A percentile compares a stretch with the other conserved stretches of the same genome.
Conservation (phyloP, 1,140 invertebrate genomes). For the Cecropterus lyciades region DNA sequence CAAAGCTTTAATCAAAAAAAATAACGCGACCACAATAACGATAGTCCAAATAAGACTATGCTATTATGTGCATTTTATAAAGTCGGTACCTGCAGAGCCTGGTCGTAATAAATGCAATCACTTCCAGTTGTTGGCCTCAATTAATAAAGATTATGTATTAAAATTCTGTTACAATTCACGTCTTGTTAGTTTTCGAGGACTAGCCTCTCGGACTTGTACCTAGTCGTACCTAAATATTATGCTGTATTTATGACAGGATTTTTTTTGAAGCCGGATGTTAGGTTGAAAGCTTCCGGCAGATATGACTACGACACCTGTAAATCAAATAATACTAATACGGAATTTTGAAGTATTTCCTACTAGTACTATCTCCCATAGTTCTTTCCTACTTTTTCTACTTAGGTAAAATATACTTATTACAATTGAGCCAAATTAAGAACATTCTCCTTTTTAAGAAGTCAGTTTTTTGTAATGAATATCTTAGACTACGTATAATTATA, state of each 20-base stretch:
- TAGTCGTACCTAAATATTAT: background rate
- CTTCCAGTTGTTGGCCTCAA: constrained; percentile 71
- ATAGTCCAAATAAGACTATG: constrained; percentile 1
- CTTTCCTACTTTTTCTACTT: too few species aligned
- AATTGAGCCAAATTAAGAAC: too few species aligned
- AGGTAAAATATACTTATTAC: too few species aligned
- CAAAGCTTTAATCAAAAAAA: too few species aligned
- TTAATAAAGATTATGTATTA: constrained; percentile 76
- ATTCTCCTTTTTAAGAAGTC: too few species aligned
- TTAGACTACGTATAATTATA: too few species aligned
- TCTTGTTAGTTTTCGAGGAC: constrained; percentile 45
- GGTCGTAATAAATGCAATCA: constrained; percentile 64
- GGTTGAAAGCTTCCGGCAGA: background rate
- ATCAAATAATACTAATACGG: too few species aligned
- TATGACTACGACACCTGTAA: too few species aligned
- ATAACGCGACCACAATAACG: too few species aligned
- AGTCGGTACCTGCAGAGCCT: constrained; percentile 35
- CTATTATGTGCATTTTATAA: constrained; percentile 25
- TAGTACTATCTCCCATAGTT: too few species aligned
- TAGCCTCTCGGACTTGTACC: constrained; percentile 17
- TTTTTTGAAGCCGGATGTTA: background rate
- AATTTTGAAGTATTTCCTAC: too few species aligned
- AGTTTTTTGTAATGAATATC: too few species aligned
- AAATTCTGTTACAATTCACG: constrained; percentile 58
- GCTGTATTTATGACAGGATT: background rate